Evolutionary conservation across 2,113 vertebrate species (phyloP).

Genomic region (Catagonus wagneri): DNA sequence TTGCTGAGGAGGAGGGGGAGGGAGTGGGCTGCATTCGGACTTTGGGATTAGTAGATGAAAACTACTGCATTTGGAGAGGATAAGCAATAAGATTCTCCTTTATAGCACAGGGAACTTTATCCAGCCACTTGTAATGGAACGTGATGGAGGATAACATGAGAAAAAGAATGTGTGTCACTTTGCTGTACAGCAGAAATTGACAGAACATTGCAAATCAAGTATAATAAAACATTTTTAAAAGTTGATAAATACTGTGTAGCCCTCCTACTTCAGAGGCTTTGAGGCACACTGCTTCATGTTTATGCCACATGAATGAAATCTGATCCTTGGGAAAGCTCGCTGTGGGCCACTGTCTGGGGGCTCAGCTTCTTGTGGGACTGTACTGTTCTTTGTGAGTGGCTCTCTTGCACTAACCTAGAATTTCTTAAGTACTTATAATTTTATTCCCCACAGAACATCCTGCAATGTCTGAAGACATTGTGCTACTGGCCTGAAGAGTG

Average conservation of each 20-base stretch:
- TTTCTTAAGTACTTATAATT: not conserved
- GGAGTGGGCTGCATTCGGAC: no score
- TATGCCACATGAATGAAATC: rapidly evolving
- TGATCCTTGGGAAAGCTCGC: rapidly evolving
- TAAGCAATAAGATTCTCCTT: no score
- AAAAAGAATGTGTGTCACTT: no score
- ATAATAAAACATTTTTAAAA: no score
- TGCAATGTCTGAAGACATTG: not conserved
- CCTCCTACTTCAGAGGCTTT: not conserved
- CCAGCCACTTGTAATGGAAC: no score
- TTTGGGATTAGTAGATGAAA: no score
- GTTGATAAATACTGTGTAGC: not conserved
- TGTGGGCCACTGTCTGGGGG: rapidly evolving
- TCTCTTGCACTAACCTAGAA: not conserved
- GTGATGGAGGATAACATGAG: no score
- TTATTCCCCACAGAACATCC: not conserved
- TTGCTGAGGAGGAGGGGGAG: no score
- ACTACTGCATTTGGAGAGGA: no score
- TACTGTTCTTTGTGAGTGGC: not conserved
- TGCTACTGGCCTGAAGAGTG: not conserved
- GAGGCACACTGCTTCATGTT: not conserved
- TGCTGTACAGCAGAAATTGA: no score
- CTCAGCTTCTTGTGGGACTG: not conserved
- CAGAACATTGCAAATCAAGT: no score
- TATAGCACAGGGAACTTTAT: no score